Evolutionary conservation across 1,140 invertebrate species (phyloP).

Genomic region (Drosophila virilis): DNA sequence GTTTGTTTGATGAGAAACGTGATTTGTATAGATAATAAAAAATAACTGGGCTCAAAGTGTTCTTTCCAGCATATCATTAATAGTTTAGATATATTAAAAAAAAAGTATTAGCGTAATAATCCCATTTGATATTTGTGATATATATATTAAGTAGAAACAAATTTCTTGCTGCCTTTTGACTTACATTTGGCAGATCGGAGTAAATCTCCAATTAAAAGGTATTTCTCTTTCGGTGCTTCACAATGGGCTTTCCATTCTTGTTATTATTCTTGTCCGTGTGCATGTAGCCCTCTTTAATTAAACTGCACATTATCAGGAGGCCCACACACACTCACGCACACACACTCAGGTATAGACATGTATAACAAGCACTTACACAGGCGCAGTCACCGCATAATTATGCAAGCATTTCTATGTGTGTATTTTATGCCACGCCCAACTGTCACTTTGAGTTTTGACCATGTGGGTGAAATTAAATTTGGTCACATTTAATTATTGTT

Average conservation of each 20-base stretch:
- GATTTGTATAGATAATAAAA: background rate
- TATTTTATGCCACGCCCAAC: slow-evolving; percentile 46
- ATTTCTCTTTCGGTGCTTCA: slow-evolving; percentile 29
- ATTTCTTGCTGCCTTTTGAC: too few relatives aligned
- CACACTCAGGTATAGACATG: slow-evolving; percentile 3
- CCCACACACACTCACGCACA: slow-evolving; percentile 11
- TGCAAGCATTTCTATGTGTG: slow-evolving; percentile 58
- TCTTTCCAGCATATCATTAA: too few relatives aligned
- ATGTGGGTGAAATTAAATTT: slow-evolving; percentile 75
- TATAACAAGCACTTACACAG: slow-evolving; percentile 22
- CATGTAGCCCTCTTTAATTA: slow-evolving; percentile 71
- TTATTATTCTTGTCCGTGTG: slow-evolving; percentile 72
- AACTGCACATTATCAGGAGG: slow-evolving; percentile 73
- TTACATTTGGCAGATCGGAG: too few relatives aligned
- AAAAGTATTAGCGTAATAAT: too few relatives aligned
- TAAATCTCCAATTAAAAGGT: slow-evolving; percentile 15
- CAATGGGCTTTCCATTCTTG: background rate
- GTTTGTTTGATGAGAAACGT: background rate
- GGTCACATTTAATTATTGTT: slow-evolving; percentile 82
- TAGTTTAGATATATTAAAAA: too few relatives aligned
- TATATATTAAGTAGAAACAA: too few relatives aligned
- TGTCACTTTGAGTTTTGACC: slow-evolving; percentile 67
- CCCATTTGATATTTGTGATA: too few relatives aligned
- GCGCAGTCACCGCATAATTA: slow-evolving; percentile 63
- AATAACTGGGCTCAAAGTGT: background rate